These are phyloP conservation scores for Agrypnia vestita DNA, from an alignment of 1,140 invertebrate species.

Conservation along the genomic window DNA sequence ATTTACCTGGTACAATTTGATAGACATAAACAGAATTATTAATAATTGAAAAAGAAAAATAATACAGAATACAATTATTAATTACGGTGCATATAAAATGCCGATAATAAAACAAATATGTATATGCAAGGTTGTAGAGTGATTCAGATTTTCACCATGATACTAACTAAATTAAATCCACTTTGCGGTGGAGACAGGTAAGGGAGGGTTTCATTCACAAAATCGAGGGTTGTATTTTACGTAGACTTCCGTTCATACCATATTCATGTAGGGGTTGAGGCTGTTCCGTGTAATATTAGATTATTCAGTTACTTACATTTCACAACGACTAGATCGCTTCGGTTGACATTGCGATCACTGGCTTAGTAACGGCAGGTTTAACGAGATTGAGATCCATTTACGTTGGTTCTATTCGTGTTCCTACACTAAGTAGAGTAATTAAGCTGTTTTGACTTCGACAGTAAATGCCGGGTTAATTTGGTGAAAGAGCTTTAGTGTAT, in stretches of 20 bases:
- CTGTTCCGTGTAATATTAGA: slow-evolving; percentile 56
- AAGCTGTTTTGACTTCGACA: background rate
- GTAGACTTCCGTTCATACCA: slow-evolving; percentile 45
- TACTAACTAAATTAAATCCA: slow-evolving; percentile 35
- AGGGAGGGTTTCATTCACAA: slow-evolving; percentile 59
- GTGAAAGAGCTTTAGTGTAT: background rate
- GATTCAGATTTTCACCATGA: slow-evolving; percentile 26
- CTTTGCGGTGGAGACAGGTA: slow-evolving; percentile 51
- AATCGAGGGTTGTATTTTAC: slow-evolving; percentile 51
- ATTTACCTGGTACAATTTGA: too few relatives aligned
- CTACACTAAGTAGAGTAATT: slow-evolving; percentile 34
- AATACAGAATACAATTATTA: too few relatives aligned
- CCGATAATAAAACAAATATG: too few relatives aligned
- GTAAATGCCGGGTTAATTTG: slow-evolving; percentile 30
- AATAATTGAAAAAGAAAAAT: too few relatives aligned
- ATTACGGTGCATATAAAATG: too few relatives aligned
- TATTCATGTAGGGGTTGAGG: slow-evolving; percentile 55
- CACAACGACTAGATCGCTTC: slow-evolving; percentile 58
- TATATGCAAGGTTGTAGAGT: background rate
- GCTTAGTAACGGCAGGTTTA: slow-evolving; percentile 51
- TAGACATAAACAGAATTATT: too few relatives aligned
- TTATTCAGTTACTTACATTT: slow-evolving; percentile 59
- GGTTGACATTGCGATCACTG: slow-evolving; percentile 57
- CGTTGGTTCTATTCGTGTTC: slow-evolving; percentile 36
- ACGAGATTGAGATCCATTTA: slow-evolving; percentile 58